Base-by-base conservation (phyloP, 2,113 vertebrate species). In the Motacilla tschutschensis region DNA sequence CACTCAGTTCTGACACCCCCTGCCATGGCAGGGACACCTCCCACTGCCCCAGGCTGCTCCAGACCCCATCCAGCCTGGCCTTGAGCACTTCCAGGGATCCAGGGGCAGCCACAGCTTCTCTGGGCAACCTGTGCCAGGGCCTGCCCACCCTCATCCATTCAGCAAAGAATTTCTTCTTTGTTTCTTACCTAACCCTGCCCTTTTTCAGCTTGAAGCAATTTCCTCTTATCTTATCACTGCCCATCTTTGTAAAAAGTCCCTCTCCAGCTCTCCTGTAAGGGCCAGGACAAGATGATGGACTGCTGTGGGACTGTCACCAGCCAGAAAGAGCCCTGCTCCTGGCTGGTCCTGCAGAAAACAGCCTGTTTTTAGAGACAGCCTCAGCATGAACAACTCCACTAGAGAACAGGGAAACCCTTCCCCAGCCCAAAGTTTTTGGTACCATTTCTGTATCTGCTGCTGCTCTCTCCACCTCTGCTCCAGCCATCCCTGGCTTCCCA, bases 1-100 rank as follows among this genome's bases (percentile, higher is more conserved):
- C 20, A 17, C 10, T 10, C 48, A 41, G 35, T 26, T 40, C 29
- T 38, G 31, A 20, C 33, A 54, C 2, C 20, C 4, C 20, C 20
- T 41, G 29, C 35, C 26, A 19, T 5, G 5, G 17, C n/a, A 64
- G 26, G 26, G 50, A 38, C 50, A 43, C 10, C 4, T 57, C 13
- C 22, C 51, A 25, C 28, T 36, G 13, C 8, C 26, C 14, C 43
- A 50, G 21, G 31, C 1, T 36, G 19, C 51, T 64, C 50, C 38
- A 26, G 1, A 3, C 8, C 10, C 1, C 2, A 3, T 24, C 51
- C n/a, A 72, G 0, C n/a, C 58, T 38, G 43, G n/a, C 38, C 11
- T 29, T 14, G 58, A 18, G 1, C 36, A n/a, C 22, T 50, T 4
- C 18, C 66, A 72, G 66, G 28, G n/a, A 51, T 20, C 21, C 55